phyloP scores from a whole-genome alignment of 2,888 invertebrate genomes.

The Crocallis elinguaria region DNA sequence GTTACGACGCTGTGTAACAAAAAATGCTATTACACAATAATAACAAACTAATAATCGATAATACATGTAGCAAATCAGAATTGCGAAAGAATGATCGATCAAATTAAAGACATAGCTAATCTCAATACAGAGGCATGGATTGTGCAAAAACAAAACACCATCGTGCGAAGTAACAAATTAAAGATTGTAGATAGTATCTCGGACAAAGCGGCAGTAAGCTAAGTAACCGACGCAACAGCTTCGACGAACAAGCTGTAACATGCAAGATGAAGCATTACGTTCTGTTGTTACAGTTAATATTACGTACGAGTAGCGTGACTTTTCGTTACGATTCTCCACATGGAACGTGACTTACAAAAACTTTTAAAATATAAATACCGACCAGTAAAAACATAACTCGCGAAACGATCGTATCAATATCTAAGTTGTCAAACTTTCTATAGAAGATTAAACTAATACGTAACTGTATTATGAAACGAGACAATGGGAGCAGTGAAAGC shows the following conservation, averaged over 20 bases:
- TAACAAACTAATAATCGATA: not conserved
- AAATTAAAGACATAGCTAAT: conserved; percentile 16
- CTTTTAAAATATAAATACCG: not conserved
- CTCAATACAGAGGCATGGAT: conserved; percentile 18
- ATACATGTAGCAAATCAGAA: not conserved
- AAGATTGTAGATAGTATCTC: conserved; percentile 31
- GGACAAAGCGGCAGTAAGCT: not conserved
- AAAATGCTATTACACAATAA: not conserved
- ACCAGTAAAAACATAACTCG: conserved; percentile 1
- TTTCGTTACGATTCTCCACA: conserved; percentile 15
- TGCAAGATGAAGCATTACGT: conserved; percentile 11
- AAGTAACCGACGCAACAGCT: conserved; percentile 8
- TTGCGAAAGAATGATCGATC: conserved; percentile 7
- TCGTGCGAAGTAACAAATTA: conserved; percentile 34
- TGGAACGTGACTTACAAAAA: conserved; percentile 14
- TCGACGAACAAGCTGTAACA: conserved; percentile 5
- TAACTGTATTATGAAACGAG: conserved; percentile 65
- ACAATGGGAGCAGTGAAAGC: conserved; percentile 68
- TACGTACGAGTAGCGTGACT: conserved; percentile 26
- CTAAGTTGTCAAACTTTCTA: conserved; percentile 67
- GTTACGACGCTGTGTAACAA: too few species aligned
- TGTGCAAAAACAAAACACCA: conserved; percentile 31
- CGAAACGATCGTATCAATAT: conserved; percentile 23
- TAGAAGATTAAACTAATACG: conserved; percentile 58
- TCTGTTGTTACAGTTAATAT: conserved; percentile 16